Evolutionary conservation across 2,113 vertebrate species (phyloP), one percentile per base, ranked within the genome.

Genomic region (Phalacrocorax brasilianus): DNA sequence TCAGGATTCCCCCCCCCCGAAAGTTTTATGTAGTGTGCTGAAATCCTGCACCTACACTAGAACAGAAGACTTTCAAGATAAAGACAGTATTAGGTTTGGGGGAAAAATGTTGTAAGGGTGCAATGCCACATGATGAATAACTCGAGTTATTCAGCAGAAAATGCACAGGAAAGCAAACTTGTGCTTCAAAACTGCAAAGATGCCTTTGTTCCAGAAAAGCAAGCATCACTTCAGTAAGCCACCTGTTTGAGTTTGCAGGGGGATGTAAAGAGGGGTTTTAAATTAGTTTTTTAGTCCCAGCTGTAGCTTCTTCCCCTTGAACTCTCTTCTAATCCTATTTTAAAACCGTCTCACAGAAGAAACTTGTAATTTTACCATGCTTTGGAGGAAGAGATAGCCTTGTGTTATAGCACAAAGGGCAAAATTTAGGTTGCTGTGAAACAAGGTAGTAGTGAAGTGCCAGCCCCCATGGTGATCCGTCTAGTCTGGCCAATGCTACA

Each of bases 371-470:
- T 73, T 20, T 21, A 30, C 2, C 1, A 0, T 17, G 73, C 32
- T 53, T n/a, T 10, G 33, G 67, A 61, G 32, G 33, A 35, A 77
- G 47, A 30, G 28, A 49, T 20, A 56, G 66, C 58, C 30, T 21
- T 16, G 20, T 32, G 1, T 7, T 14, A 1, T 1, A 79, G 76
- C 50, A 23, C 35, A 38, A 9, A 49, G 47, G 66, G 73, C 28
- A 55, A 35, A 30, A 4, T 4, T 8, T 3, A 5, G 52, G 53
- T 73, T 61, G 91, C 70, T 75, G 1, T 14, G 49, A 6, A 26
- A 4, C 2, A 2, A 17, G 35, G 56, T 2, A 8, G 53, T 2
- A 27, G 68, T 2, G 24, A 49, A 3, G 13, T 2, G 0, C 0
- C 12, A 19, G 40, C 12, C 19, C 61, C 53, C 2, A 0, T 0